These are phyloP conservation scores for Junonia oenone DNA, from an alignment of 2,888 invertebrate genomes.

Conservation along the genomic window DNA sequence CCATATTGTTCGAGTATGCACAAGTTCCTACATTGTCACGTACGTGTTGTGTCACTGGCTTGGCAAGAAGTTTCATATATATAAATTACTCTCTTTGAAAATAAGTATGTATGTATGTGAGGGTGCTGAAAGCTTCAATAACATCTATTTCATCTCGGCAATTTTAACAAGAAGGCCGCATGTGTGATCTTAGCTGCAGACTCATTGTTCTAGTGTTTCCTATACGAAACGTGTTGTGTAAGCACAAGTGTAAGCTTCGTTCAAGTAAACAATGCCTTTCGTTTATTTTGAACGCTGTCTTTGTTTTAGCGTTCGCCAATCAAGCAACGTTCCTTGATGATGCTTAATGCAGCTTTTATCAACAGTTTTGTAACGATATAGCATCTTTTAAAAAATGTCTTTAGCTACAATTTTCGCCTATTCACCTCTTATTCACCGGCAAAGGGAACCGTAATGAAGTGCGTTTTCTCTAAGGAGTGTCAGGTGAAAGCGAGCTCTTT, in stretches of 20 bases:
- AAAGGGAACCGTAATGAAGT: conserved; percentile 50
- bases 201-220: conserved; percentile 53
- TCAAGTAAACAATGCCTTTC: conserved; percentile 35
- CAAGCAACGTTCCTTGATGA: conserved; percentile 17
- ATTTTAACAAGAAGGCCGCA: conserved; percentile 51
- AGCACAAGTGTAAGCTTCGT: conserved; percentile 52
- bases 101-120: not conserved
- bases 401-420: conserved; percentile 4
- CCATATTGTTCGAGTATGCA: not conserved
- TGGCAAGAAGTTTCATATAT: not conserved
- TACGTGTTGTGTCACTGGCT: not conserved
- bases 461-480: conserved; percentile 48
- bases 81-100: not conserved
- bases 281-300: conserved; percentile 33
- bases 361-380: not conserved
- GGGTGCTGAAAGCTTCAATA: conserved; percentile 43
- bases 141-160: conserved; percentile 54
- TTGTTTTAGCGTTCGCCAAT: conserved; percentile 26
- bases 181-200: conserved; percentile 58
- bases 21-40: not conserved
- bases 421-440: conserved; percentile 13
- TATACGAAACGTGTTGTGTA: conserved; percentile 58
- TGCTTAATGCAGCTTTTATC: conserved; percentile 1
- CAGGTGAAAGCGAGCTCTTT: conserved; percentile 56
- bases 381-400: not conserved